Evolutionary conservation across 2,113 vertebrate species (phyloP).

Genomic region (Poeciliopsis prolifica): DNA sequence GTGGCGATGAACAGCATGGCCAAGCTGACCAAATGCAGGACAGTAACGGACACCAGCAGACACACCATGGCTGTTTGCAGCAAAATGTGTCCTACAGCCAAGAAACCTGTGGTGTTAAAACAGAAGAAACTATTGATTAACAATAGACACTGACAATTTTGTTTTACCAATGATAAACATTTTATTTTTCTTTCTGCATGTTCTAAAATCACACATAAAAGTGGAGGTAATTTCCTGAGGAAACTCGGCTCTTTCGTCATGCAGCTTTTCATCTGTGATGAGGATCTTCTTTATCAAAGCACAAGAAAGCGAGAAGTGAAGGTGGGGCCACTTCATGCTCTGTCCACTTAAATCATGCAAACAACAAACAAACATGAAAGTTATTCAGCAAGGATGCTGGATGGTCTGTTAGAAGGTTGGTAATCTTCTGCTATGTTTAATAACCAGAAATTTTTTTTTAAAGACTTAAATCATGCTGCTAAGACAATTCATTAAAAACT

Average conservation of each 20-base stretch:
- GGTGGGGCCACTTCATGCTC: slow-evolving; percentile 6
- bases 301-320: slow-evolving; percentile 4
- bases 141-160: no score
- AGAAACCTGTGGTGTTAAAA: slow-evolving; percentile 3
- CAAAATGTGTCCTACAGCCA: slow-evolving; percentile 6
- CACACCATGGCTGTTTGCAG: slow-evolving; percentile 76
- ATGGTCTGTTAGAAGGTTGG: no score
- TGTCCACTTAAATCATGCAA: background rate
- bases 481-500: no score
- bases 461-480: no score
- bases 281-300: slow-evolving; percentile 29
- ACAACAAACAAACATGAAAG: no score
- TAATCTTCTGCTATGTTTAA: no score
- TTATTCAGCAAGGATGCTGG: no score
- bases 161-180: background rate
- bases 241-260: slow-evolving; percentile 50
- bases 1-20: slow-evolving; percentile 87
- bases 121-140: background rate
- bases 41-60: slow-evolving; percentile 81
- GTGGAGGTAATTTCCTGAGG: background rate
- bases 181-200: background rate
- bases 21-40: slow-evolving; percentile 84
- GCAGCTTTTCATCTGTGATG: slow-evolving; percentile 39
- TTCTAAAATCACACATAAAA: slow-evolving; percentile 7
- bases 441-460: no score